phyloP scores from a whole-genome alignment of 2,797 vertebrate species.

The Neoniphon sammara region DNA sequence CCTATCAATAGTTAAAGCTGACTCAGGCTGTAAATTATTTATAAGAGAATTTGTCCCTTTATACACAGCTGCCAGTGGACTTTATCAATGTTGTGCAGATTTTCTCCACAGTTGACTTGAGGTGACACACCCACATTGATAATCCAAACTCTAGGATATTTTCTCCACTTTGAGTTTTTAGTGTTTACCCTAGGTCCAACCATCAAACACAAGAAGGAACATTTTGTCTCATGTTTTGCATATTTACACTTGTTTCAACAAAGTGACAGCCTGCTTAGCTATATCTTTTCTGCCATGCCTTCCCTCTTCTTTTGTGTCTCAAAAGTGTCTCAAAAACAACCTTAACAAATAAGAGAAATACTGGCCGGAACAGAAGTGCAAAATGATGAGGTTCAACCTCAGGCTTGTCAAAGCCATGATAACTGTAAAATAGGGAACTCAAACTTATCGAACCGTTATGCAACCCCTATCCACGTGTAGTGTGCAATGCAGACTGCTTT shows the following conservation, averaged over 20 bases:
- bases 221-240: no score
- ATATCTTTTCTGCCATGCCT: not conserved
- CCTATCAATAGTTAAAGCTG: not conserved
- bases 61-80: not conserved
- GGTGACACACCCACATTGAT: slow-evolving; percentile 15
- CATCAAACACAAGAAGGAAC: not conserved
- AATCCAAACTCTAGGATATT: no score
- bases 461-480: slow-evolving; percentile 43
- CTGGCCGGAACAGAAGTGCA: no score
- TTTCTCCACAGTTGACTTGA: not conserved
- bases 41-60: not conserved
- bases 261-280: no score
- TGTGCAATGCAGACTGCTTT: slow-evolving; percentile 7
- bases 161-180: not conserved
- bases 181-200: not conserved
- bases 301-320: not conserved
- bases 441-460: slow-evolving; percentile 52
- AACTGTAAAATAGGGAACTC: slow-evolving; percentile 24
- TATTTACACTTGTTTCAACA: no score
- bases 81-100: slow-evolving; percentile 22
- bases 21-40: not conserved
- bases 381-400: not conserved
- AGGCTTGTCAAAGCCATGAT: not conserved
- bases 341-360: no score
- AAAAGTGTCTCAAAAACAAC: not conserved